These are phyloP conservation scores for Novumbra hubbsi DNA, from an alignment of 2,797 vertebrate genomes.

Conservation along the genomic window DNA sequence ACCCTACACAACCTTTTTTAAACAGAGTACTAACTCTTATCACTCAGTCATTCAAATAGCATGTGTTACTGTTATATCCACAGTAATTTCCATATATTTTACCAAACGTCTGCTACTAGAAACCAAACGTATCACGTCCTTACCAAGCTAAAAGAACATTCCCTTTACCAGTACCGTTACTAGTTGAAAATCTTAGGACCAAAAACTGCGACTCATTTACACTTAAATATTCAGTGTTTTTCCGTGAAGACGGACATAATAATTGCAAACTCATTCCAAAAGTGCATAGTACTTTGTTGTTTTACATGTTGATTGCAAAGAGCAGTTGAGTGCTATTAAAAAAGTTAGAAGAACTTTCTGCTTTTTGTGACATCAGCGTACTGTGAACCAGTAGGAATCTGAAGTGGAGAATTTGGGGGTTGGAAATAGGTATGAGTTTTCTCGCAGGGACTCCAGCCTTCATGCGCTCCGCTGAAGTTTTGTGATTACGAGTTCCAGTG, in stretches of 20 bases:
- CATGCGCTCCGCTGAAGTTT: constrained; percentile 42
- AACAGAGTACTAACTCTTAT: neutral
- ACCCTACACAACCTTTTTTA: neutral
- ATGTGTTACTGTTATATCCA: neutral
- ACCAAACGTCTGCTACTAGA: neutral
- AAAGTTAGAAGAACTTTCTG: constrained; percentile 34
- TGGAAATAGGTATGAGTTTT: constrained; percentile 43
- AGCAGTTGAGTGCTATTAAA: constrained; percentile 48
- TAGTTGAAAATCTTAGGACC: neutral
- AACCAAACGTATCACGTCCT: neutral
- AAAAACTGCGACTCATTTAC: neutral
- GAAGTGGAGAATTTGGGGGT: constrained; percentile 67
- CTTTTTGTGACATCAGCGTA: constrained; percentile 74
- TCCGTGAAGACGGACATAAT: neutral
- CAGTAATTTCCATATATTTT: neutral
- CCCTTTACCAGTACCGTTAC: neutral
- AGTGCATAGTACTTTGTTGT: neutral
- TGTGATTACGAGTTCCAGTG: constrained; percentile 19
- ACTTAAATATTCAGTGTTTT: neutral
- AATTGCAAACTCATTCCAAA: neutral
- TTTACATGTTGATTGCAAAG: neutral
- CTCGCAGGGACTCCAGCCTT: constrained; percentile 23
- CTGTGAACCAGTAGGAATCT: constrained; percentile 70
- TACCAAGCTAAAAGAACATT: neutral
- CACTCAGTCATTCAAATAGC: neutral